phyloP scores from a whole-genome alignment of 1,140 invertebrate species.

The Microvelia longipes region DNA sequence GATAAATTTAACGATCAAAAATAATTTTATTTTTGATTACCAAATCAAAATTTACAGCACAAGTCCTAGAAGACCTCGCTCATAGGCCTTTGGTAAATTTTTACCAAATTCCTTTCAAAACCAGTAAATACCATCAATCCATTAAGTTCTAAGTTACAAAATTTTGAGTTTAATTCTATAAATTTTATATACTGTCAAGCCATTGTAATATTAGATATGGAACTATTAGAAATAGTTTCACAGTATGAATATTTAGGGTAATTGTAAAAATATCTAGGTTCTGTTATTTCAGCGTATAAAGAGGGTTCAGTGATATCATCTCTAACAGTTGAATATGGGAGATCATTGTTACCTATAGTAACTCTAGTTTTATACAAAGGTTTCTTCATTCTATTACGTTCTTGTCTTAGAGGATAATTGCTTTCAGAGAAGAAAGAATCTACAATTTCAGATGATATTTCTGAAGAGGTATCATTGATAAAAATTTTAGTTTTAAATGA shows the following conservation, averaged over 20 bases:
- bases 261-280: background rate
- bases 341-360: conserved; percentile 1
- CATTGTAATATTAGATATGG: background rate
- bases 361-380: background rate
- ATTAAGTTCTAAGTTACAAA: too few relatives aligned
- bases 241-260: background rate
- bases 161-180: too few relatives aligned
- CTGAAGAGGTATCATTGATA: background rate
- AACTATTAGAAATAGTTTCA: background rate
- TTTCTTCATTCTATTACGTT: background rate
- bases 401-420: background rate
- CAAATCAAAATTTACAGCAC: too few relatives aligned
- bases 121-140: too few relatives aligned
- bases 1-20: too few relatives aligned
- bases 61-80: too few relatives aligned
- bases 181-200: too few relatives aligned
- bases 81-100: too few relatives aligned
- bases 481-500: conserved; percentile 4
- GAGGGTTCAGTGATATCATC: background rate
- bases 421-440: background rate
- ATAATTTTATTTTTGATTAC: too few relatives aligned
- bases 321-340: background rate
- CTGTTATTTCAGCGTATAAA: background rate
- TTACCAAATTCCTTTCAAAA: too few relatives aligned
- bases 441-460: conserved; percentile 1